A percentile compares a stretch with the other conserved stretches of the same genome.
phyloP scores from a whole-genome alignment of 2,113 vertebrate species.

The Microtus montanus region DNA sequence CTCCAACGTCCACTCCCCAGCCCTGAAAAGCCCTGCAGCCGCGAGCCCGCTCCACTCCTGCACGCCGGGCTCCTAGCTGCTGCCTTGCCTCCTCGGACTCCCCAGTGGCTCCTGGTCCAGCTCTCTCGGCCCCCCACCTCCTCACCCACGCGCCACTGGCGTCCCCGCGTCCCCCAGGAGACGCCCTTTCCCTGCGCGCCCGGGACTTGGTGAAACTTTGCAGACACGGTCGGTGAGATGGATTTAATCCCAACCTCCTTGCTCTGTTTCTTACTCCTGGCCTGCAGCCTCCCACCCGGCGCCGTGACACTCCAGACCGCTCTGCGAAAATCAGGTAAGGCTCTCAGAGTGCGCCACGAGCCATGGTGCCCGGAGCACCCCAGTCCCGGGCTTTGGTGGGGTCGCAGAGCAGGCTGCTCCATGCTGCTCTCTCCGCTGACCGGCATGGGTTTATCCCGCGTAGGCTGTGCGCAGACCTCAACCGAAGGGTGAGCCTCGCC shows the following conservation, averaged over 20 bases:
- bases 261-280: conserved; percentile 84
- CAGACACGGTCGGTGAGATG: conserved; percentile 81
- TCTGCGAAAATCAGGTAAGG: conserved; percentile 89
- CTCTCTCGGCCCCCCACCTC: neutral
- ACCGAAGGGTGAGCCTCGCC: neutral
- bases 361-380: neutral
- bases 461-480: neutral
- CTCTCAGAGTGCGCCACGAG: neutral
- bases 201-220: conserved; percentile 79
- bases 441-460: neutral
- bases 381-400: neutral
- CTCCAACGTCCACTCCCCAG: conserved; percentile 1
- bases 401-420: neutral
- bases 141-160: neutral
- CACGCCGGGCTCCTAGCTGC: conserved; percentile 41
- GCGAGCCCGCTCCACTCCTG: conserved; percentile 27
- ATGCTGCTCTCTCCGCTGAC: neutral
- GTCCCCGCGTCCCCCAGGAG: neutral
- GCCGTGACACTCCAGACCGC: conserved; percentile 82
- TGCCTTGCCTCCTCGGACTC: neutral
- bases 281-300: conserved; percentile 80
- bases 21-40: neutral
- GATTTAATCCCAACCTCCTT: conserved; percentile 78
- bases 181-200: conserved; percentile 57
- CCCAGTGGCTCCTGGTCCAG: neutral